Base-by-base conservation (phyloP, 2,797 vertebrate species). In the Microctenopoma steveboyesi region DNA sequence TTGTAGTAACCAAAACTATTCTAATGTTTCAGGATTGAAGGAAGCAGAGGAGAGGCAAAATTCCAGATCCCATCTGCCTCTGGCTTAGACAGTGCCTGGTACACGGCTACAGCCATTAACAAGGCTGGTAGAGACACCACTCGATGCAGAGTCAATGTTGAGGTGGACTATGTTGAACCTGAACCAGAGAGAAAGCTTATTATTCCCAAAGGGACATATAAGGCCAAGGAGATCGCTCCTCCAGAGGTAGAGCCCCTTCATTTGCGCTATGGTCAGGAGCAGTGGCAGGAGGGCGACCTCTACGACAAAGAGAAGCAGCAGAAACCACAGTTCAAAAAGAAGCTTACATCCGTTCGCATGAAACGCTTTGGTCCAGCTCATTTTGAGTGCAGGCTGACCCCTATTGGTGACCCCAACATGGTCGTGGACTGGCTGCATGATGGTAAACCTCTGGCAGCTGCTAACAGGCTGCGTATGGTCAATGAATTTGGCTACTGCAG, bases 221-320 rank as follows among this genome's bases (percentile, higher is more conserved):
- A 95, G 87, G 97, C 98, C 71, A 99, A 99, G 79, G 98, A 99
- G 49, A 98, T 99, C 7, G 92, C 95, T 37, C 93, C 98, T 60
- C 98, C 98, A 2, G 97, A 99, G 74, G 53, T 99, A 74, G 98
- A 99, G 78, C 98, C 98, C 4, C 95, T 99, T 61, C 97, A 99
- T 76, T 83, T 97, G 57, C 94, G 97, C 52, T 99, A 99, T 42
- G 98, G 98, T 22, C 98, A 99, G 66, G 98, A 99, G 33, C 98
- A 99, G 37, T 99, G 98, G 98, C 98, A 99, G 80, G 98, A 99
- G 76, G 97, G 97, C 10, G 98, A 99, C 84, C 96, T 99, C 18
- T 99, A 98, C 10, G 98, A 99, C 89, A 99, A 98, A 85, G 98
- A 99, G 83, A 99, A 99, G 76, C 97, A 99, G 67, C 98, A 99